phyloP scores from a whole-genome alignment of 2,797 vertebrate genomes.

The Thripadectes ignobilis region DNA sequence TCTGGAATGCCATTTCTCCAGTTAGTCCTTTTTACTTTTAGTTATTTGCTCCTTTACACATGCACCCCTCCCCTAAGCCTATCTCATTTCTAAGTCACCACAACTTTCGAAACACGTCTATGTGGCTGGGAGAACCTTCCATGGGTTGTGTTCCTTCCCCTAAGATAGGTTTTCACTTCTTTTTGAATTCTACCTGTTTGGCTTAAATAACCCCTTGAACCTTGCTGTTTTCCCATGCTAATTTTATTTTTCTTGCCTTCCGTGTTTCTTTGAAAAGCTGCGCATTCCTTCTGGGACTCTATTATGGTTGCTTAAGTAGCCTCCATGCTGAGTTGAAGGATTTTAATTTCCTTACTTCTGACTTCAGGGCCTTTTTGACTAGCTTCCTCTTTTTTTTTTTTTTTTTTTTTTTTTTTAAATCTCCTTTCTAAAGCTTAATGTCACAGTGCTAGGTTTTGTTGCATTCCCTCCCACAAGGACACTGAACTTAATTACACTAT shows the following conservation, averaged over 20 bases:
- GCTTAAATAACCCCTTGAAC: conserved; percentile 59
- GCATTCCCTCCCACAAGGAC: conserved; percentile 58
- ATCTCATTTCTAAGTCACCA: neutral
- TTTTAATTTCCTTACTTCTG: conserved; percentile 73
- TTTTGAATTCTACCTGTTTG: conserved; percentile 44
- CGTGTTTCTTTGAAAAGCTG: conserved; percentile 45
- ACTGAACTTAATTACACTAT: conserved; percentile 64
- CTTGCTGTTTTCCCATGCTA: conserved; percentile 61
- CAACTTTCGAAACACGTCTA: neutral
- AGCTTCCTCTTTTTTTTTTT: conserved; percentile 39
- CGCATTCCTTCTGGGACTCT: conserved; percentile 66
- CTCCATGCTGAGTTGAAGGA: conserved; percentile 70
- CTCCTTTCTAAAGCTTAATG: conserved; percentile 60
- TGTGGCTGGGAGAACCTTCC: neutral
- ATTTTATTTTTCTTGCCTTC: conserved; percentile 62
- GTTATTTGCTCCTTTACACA: neutral
- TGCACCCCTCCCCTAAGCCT: neutral
- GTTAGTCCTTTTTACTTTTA: neutral
- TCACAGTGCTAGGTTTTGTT: conserved; percentile 62
- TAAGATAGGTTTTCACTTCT: conserved; percentile 1
- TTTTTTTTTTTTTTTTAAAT: neutral
- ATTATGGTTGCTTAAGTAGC: conserved; percentile 71
- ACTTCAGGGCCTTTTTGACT: conserved; percentile 67
- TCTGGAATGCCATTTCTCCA: neutral
- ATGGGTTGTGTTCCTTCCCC: neutral